phyloP scores from a whole-genome alignment of 2,113 vertebrate species.

The Cavia aperea region DNA sequence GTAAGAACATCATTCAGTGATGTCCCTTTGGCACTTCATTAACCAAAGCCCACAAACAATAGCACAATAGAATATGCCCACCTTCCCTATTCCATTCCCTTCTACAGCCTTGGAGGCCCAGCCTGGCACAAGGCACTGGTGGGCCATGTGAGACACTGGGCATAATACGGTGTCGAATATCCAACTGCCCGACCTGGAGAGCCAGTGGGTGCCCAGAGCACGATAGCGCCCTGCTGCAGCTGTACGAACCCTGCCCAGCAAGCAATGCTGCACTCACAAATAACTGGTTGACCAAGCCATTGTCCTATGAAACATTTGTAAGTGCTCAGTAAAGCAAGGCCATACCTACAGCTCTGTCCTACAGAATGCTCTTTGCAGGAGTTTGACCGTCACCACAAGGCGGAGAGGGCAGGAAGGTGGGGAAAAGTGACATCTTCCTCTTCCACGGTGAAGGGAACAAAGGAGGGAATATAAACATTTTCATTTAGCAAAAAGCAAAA shows the following conservation, averaged over 20 bases:
- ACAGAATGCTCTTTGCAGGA: neutral
- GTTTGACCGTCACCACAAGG: neutral
- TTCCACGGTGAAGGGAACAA: neutral
- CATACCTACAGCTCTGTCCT: neutral
- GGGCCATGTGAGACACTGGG: neutral
- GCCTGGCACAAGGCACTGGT: neutral
- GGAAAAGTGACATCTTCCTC: neutral
- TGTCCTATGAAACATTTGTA: neutral
- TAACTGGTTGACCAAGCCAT: neutral
- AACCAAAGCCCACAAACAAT: neutral
- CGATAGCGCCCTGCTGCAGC: neutral
- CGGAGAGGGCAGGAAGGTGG: neutral
- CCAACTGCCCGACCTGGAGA: neutral
- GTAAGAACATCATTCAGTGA: neutral
- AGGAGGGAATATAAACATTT: constrained; percentile 46
- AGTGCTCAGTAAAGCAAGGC: neutral
- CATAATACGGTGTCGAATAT: neutral
- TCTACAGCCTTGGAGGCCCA: neutral
- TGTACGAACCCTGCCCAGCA: neutral
- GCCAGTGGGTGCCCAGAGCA: neutral
- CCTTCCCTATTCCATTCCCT: neutral
- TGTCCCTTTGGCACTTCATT: neutral
- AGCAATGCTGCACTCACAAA: neutral
- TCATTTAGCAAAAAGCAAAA: constrained; percentile 69
- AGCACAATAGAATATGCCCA: neutral